These are phyloP conservation scores for Acanthoscelides obtectus DNA, from an alignment of 2,888 invertebrate species.

Conservation along the genomic window DNA sequence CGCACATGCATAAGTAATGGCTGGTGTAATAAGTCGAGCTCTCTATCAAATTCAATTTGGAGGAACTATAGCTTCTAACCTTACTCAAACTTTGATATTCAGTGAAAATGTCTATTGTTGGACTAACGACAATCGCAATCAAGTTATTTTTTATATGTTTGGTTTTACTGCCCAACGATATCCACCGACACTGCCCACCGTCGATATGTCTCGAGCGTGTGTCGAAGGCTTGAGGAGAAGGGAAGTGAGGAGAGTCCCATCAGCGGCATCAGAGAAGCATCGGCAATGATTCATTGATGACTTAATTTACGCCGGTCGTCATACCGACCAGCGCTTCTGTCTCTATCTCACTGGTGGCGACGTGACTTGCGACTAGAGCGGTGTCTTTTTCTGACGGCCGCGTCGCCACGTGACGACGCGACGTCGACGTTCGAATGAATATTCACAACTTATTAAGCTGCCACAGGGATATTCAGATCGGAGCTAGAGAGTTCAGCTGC, in stretches of 20 bases:
- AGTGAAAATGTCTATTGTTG: no score
- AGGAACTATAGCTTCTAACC: no score
- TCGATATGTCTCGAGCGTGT: not conserved
- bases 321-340: slow-evolving; percentile 42
- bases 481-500: not conserved
- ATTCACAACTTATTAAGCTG: slow-evolving; percentile 50
- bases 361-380: slow-evolving; percentile 25
- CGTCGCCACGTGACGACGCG: slow-evolving; percentile 25
- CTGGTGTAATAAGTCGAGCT: no score
- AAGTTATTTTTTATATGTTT: no score
- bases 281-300: slow-evolving; percentile 48
- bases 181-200: not conserved
- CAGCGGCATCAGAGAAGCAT: slow-evolving; percentile 25
- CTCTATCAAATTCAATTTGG: no score
- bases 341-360: slow-evolving; percentile 25
- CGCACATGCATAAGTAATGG: no score
- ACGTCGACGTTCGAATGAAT: slow-evolving; percentile 41
- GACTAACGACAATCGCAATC: no score
- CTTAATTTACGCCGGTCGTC: slow-evolving; percentile 45
- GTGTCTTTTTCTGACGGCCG: slow-evolving; percentile 34
- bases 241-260: not conserved
- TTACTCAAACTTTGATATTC: no score
- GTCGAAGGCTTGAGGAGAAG: no score
- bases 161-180: not conserved
- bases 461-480: not conserved